Percentiles rank a stretch among this genome's conserved stretches.
These are phyloP conservation scores for Drosophila teissieri DNA, from an alignment of 1,140 invertebrate genomes.

Conservation along the genomic window DNA sequence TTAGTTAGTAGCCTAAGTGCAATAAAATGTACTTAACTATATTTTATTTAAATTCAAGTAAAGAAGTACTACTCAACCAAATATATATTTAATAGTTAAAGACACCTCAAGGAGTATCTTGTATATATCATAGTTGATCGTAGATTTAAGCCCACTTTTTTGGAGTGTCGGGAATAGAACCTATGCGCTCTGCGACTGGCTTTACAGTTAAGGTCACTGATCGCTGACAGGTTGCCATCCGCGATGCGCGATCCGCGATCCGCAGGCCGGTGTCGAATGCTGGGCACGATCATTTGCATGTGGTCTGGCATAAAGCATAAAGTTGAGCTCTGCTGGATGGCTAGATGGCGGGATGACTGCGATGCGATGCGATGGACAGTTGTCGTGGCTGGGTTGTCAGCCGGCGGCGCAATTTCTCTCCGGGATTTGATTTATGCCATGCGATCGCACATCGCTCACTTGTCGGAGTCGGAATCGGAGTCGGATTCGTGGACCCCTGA, in stretches of 20 bases:
- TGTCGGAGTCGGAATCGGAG: constrained; percentile 49
- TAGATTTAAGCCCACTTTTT: background rate
- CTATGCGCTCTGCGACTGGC: constrained; percentile 56
- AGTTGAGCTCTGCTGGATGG: constrained; percentile 11
- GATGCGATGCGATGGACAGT: constrained; percentile 62
- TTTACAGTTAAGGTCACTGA: constrained; percentile 83
- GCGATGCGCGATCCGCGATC: constrained; percentile 35
- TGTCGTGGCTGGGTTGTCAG: constrained; percentile 73
- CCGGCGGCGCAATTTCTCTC: constrained; percentile 63
- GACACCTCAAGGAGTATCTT: too few relatives aligned
- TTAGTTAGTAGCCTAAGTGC: too few relatives aligned
- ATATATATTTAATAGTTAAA: too few relatives aligned
- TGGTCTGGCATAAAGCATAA: constrained; percentile 66
- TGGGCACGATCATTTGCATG: constrained; percentile 76
- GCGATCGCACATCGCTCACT: constrained; percentile 72
- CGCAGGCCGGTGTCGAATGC: constrained; percentile 63
- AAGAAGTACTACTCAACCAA: too few relatives aligned
- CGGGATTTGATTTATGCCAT: constrained; percentile 73
- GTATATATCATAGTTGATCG: background rate
- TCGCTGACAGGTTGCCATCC: constrained; percentile 70
- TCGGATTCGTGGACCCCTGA: constrained; percentile 2
- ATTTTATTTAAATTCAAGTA: too few relatives aligned
- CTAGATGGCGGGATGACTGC: constrained; percentile 1
- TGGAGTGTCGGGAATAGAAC: constrained; percentile 34
- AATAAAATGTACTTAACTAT: background rate